Base-by-base conservation (phyloP, 1,140 invertebrate species). In the Frieseomelitta varia region DNA sequence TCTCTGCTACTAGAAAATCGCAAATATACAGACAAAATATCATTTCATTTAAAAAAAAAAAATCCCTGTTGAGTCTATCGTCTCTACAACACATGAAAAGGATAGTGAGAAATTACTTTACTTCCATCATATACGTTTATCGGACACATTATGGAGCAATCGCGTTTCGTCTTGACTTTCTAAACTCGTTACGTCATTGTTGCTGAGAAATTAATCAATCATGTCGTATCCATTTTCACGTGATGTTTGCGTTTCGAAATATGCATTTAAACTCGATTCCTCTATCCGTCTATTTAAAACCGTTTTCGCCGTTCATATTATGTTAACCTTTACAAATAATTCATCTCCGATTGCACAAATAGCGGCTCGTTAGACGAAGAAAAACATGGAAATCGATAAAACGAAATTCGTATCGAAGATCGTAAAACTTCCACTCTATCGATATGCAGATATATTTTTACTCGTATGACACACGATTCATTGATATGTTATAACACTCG, bases 271-370 rank as follows among this genome's bases (percentile, higher is more conserved):
- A 17, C 17, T 34, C 68, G 15, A 1, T 14, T 47, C 58, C 27
- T 63, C 30, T 61, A 61, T 65, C 72, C 56, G 61, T 30, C 51
- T 56, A 67, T 47, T 61, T 69, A 82, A 82, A 82, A 65, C 19
- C 69, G 21, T 65, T 77, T 58, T 53, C n/a, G n/a, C n/a, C n/a
- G n/a, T n/a, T n/a, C n/a, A n/a, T n/a, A n/a, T n/a, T n/a, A n/a
- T n/a, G n/a, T n/a, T n/a, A n/a, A n/a, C n/a, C n/a, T 77, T 77
- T 51, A 30, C 53, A 24, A 82, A 77, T 69, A 82, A 76, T 76
- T 76, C 67, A 68, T 15, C 19, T 4, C 2, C 30, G 19, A 14
- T n/a, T 24, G 19, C 19, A 63, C 53, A 39, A 34, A 51, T 53
- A 27, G 27, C 24, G 19, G 55, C n/a, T n/a, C 15, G 47, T 19